A percentile compares a stretch with the other conserved stretches of the same genome.
Evolutionary conservation across 2,113 vertebrate species (phyloP).

Genomic region (Hystrix brachyura): DNA sequence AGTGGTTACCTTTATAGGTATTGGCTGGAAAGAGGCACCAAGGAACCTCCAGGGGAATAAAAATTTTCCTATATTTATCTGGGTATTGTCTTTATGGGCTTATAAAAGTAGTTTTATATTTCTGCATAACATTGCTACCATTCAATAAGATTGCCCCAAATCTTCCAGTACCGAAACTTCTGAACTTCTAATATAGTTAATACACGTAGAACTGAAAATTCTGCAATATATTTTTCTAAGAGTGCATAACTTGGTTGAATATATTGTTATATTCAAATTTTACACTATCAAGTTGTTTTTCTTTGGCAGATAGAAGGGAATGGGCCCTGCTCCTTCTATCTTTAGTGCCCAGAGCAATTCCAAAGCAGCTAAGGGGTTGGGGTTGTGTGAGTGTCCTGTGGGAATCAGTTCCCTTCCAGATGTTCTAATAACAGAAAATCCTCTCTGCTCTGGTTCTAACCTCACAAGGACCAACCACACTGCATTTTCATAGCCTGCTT

Average conservation of each 20-base stretch:
- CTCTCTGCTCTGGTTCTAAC: neutral
- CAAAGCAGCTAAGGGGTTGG: neutral
- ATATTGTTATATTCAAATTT: conserved; percentile 33
- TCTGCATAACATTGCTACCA: neutral
- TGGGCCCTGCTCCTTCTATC: neutral
- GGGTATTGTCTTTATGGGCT: neutral
- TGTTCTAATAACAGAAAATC: neutral
- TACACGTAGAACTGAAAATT: neutral
- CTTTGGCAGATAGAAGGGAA: neutral
- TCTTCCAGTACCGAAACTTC: neutral
- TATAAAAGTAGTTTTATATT: neutral
- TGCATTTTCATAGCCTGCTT: neutral
- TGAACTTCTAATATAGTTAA: neutral
- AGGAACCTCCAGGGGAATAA: neutral
- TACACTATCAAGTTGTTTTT: neutral
- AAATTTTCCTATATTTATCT: neutral
- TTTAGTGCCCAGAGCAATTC: neutral
- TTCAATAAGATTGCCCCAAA: neutral
- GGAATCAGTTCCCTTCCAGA: neutral
- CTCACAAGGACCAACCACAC: neutral
- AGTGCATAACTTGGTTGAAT: neutral
- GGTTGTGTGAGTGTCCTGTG: neutral
- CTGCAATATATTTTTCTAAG: neutral
- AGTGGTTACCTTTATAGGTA: neutral
- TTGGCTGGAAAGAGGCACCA: neutral